Conservation (phyloP, 1,140 invertebrate species). For the Habropoda laboriosa region DNA sequence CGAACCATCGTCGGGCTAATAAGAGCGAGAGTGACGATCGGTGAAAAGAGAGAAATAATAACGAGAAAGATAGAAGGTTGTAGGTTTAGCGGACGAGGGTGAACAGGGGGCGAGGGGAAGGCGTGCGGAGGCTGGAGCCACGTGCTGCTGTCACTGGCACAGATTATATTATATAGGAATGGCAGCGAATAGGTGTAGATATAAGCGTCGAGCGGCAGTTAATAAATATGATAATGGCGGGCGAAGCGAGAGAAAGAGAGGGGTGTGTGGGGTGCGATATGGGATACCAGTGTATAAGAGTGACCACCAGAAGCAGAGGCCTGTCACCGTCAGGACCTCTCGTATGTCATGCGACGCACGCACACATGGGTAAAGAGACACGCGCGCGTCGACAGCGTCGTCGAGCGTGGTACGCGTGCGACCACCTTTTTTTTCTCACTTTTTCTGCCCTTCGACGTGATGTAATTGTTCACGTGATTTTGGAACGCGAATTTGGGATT, state of each 20-base stretch:
- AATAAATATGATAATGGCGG: conserved; percentile 82
- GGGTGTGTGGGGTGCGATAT: conserved; percentile 66
- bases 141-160: conserved; percentile 81
- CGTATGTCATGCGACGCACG: conserved; percentile 75
- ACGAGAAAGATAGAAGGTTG: conserved; percentile 14
- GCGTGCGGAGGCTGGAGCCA: conserved; percentile 59
- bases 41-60: conserved; percentile 5
- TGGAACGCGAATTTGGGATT: neutral
- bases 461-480: neutral
- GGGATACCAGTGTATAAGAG: conserved; percentile 78
- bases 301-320: conserved; percentile 77
- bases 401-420: conserved; percentile 25
- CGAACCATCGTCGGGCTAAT: conserved; percentile 38
- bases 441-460: neutral
- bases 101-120: neutral
- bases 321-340: conserved; percentile 79
- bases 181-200: conserved; percentile 79
- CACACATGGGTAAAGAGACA: conserved; percentile 12
- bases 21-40: conserved; percentile 16
- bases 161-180: conserved; percentile 81
- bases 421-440: conserved; percentile 2
- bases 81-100: neutral
- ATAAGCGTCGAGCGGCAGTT: conserved; percentile 78
- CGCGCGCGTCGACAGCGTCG: conserved; percentile 69
- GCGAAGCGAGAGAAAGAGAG: conserved; percentile 65